Evolutionary conservation across 2,888 invertebrate species (phyloP), one percentile per base, ranked within the genome.

Genomic region (Acleris emargana): DNA sequence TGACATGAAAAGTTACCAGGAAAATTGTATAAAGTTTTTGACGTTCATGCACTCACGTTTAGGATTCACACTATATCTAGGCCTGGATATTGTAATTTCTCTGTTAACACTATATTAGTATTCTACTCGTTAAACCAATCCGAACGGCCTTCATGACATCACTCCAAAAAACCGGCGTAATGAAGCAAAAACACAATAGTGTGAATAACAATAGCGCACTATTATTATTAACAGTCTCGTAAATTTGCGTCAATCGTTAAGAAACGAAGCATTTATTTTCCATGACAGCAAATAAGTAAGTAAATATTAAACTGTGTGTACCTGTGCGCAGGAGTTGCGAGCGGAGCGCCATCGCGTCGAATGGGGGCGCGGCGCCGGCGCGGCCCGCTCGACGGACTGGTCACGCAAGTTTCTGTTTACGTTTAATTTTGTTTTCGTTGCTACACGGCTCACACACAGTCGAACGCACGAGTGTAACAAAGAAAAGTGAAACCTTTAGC

Each of bases 251-350:
- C 38, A 38, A 13, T 38, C 38, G 38, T 38, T 13, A 11, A 32
- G 9, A 9, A 38, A 38, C 13, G 1, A 38, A 50, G 13, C 43
- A 60, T 11, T 50, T 28, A 22, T 43, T 50, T 50, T 22, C 13
- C 1, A 49, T 22, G 5, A 20, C 53, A 57, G 32, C 49, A 47
- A 62, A 18, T 42, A 13, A 49, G 47, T 62, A 47, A 52, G 17
- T 45, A 63, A 68, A 60, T 63, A 47, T 58, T 20, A 42, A 59
- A 59, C 53, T 68, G 73, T 71, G 76, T 77, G 81, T 80, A 91
- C 91, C 86, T 77, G 79, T 85, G 86, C 91, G 89, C 84, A 91
- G 86, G 84, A 91, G 89, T 84, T 82, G 84, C 68, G 89, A 80
- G 74, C 89, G 87, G 71, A 88, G 79, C 74, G 91, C 88, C 91